Conservation (phyloP, 2,888 invertebrate species). For the Apodemia mormo region DNA sequence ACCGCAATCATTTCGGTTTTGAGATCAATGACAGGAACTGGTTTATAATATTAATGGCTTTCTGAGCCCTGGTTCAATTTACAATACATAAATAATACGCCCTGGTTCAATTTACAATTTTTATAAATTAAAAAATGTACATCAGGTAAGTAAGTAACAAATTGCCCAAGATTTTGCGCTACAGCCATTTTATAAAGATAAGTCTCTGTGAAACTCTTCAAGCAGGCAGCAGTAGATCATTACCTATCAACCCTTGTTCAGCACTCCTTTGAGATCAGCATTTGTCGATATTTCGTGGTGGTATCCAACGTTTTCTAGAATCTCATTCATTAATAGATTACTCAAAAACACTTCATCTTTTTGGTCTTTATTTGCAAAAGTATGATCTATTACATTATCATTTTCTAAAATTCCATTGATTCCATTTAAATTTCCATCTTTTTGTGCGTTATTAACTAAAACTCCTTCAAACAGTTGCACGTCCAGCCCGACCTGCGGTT, state of each 20-base stretch:
- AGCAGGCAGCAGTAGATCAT: background rate
- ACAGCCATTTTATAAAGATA: too few relatives aligned
- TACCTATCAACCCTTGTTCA: background rate
- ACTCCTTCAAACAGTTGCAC: background rate
- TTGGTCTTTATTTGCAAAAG: background rate
- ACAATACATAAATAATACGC: too few relatives aligned
- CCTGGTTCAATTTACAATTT: too few relatives aligned
- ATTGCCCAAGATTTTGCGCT: too few relatives aligned
- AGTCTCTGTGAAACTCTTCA: too few relatives aligned
- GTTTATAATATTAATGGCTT: too few relatives aligned
- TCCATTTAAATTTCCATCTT: background rate
- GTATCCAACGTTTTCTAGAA: background rate
- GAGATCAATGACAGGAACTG: too few relatives aligned
- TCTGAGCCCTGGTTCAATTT: too few relatives aligned
- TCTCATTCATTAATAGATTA: background rate
- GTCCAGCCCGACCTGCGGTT: background rate
- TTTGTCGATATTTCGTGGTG: background rate
- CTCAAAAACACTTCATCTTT: background rate
- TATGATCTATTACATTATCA: background rate
- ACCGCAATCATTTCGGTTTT: too few relatives aligned
- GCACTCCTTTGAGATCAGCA: background rate
- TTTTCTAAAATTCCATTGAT: background rate
- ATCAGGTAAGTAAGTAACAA: too few relatives aligned
- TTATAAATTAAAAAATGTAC: too few relatives aligned
- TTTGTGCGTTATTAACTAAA: background rate